Percentiles rank a stretch among this genome's conserved stretches.
Evolutionary conservation across 1,140 invertebrate species (phyloP).

Genomic region (Bicyclus anynana): DNA sequence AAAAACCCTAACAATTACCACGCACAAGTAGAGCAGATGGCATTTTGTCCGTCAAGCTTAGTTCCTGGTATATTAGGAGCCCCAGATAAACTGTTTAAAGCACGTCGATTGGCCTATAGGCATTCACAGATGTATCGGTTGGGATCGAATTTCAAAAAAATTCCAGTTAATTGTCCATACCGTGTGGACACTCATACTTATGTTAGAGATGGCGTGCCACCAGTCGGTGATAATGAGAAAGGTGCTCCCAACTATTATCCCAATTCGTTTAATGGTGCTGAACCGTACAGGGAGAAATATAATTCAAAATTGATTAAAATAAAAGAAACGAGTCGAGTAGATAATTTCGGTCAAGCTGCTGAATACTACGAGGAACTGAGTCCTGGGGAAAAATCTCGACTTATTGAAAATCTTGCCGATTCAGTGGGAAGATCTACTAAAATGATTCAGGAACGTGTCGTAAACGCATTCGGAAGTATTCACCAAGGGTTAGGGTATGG

Average conservation of each 20-base stretch:
- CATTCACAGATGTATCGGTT: conserved; percentile 94
- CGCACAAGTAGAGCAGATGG: conserved; percentile 92
- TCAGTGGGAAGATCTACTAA: conserved; percentile 85
- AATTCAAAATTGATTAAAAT: conserved; percentile 69
- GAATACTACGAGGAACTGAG: conserved; percentile 90
- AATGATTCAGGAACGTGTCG: conserved; percentile 89
- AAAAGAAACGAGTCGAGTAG: conserved; percentile 79
- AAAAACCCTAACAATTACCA: conserved; percentile 92
- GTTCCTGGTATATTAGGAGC: conserved; percentile 90
- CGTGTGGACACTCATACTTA: conserved; percentile 80
- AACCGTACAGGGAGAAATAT: conserved; percentile 73
- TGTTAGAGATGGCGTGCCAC: conserved; percentile 91
- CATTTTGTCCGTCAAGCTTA: conserved; percentile 91
- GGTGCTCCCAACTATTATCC: conserved; percentile 96
- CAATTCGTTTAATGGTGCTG: conserved; percentile 92
- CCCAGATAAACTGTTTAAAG: conserved; percentile 94
- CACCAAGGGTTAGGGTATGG: conserved; percentile 82
- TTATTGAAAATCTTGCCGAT: conserved; percentile 90
- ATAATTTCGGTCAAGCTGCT: conserved; percentile 91
- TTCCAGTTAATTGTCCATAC: conserved; percentile 94
- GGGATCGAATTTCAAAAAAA: conserved; percentile 90
- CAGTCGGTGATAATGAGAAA: conserved; percentile 81
- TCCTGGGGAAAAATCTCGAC: conserved; percentile 81
- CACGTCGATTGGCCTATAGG: conserved; percentile 90
- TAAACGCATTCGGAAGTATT: conserved; percentile 83